These are phyloP conservation scores for Poecile atricapillus DNA, from an alignment of 2,113 vertebrate genomes.

Conservation along the genomic window DNA sequence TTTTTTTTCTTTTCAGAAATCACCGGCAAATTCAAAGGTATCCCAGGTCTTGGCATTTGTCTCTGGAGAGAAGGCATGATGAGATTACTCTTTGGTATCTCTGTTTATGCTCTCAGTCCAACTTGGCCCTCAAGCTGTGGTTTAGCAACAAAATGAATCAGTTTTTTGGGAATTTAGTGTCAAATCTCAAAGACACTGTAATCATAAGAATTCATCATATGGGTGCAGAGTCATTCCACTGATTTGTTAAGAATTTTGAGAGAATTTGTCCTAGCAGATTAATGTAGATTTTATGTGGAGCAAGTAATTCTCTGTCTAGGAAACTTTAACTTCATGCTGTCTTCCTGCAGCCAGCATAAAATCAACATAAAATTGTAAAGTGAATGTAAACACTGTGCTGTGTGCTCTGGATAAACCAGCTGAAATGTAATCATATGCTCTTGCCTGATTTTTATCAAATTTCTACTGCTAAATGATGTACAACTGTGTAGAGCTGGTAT, in stretches of 20 bases:
- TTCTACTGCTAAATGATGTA: neutral
- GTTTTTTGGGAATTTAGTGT: neutral
- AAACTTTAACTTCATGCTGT: neutral
- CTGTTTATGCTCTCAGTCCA: neutral
- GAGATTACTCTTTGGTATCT: neutral
- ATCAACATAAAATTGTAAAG: neutral
- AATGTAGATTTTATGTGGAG: neutral
- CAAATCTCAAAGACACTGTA: neutral
- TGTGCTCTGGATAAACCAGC: neutral
- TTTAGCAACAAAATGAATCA: neutral
- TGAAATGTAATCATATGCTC: neutral
- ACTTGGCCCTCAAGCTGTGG: neutral
- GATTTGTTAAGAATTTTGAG: neutral
- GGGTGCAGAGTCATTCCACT: neutral
- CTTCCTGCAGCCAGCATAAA: neutral
- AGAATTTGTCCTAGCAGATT: neutral
- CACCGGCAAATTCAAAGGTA: neutral
- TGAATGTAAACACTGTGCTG: neutral
- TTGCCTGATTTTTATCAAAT: conserved; percentile 12
- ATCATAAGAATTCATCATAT: neutral
- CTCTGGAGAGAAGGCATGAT: neutral
- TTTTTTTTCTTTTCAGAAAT: neutral
- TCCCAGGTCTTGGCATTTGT: neutral
- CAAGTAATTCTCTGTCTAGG: neutral
- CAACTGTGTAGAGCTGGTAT: neutral